Percentiles rank a stretch among this genome's conserved stretches.
phyloP scores from a whole-genome alignment of 2,797 vertebrate genomes.

The Pangasius krempfi region DNA sequence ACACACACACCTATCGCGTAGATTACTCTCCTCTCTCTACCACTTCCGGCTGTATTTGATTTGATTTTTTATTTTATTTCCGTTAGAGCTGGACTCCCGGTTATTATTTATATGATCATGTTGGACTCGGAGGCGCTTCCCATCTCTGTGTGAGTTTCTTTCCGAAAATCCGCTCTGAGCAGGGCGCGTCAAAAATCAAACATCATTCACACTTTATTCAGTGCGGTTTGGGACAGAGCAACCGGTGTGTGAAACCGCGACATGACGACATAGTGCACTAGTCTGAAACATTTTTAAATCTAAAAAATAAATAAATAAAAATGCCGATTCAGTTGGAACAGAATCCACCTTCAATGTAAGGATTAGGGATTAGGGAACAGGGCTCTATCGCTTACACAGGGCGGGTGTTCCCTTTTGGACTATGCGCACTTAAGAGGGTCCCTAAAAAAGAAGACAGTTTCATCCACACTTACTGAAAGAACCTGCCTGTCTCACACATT shows the following conservation, averaged over 20 bases:
- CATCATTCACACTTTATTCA: neutral
- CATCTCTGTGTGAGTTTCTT: neutral
- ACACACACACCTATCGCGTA: neutral
- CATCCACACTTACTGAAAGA: neutral
- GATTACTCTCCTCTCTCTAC: conserved; percentile 8
- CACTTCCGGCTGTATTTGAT: neutral
- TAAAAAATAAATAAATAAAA: neutral
- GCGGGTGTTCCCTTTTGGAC: neutral
- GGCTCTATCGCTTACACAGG: neutral
- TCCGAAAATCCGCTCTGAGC: neutral
- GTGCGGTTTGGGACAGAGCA: neutral
- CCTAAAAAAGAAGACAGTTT: neutral
- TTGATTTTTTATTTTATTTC: neutral
- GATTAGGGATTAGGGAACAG: neutral
- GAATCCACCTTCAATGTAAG: neutral
- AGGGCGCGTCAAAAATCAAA: neutral
- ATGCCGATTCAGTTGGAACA: neutral
- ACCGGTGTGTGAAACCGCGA: neutral
- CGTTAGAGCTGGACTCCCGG: conserved; percentile 53
- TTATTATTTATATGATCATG: conserved; percentile 50
- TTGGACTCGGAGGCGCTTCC: conserved; percentile 18
- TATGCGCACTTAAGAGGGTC: conserved; percentile 6
- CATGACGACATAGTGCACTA: neutral
- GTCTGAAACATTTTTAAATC: neutral
- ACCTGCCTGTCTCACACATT: neutral